Base-by-base conservation (phyloP, 2,888 invertebrate species). In the Cloeon dipterum region DNA sequence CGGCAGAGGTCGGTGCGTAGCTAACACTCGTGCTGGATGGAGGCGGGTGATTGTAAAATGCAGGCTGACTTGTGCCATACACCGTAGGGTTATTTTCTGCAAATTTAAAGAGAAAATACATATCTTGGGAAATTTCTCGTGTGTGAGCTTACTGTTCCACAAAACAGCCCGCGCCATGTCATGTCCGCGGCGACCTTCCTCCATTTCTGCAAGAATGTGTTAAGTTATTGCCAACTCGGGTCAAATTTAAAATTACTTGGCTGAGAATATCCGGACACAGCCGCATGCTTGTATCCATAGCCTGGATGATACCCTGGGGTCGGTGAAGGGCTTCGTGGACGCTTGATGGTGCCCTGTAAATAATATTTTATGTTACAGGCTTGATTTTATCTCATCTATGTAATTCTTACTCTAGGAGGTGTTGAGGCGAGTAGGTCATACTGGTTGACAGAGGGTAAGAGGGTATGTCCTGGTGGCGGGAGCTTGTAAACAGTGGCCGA, bases 101-200 rank as follows among this genome's bases (percentile, higher is more conserved):
- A 41, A 46, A 17, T n/a, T 10, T 10, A 23, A 23, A 23, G 8
- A 23, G 25, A 23, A 10, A 8, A 23, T n/a, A 23, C 23, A 23
- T 23, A 11, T 8, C 11, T 8, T 23, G 11, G 8, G 11, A 8
- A 8, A 8, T 23, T 8, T 23, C n/a, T n/a, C n/a, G n/a, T n/a
- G n/a, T n/a, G n/a, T n/a, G n/a, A n/a, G n/a, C 75, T 76, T 66
- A 78, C 81, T 79, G 64, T 79, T 79, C 79, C 81, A 81, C 47
- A 81, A 69, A 51, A 81, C 77, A 53, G 79, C 75, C 51, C 79
- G 69, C 46, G 69, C 66, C 65, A 75, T 73, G 56, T 76, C 77
- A 53, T 74, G 71, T 53, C 74, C 71, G 63, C 78, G 72, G 52
- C 77, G 70, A 53, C 72, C 71, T 58, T 81, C 81, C 56, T 81